Base-by-base conservation (phyloP, 1,140 invertebrate species). In the Cardiocondyla obscurior region DNA sequence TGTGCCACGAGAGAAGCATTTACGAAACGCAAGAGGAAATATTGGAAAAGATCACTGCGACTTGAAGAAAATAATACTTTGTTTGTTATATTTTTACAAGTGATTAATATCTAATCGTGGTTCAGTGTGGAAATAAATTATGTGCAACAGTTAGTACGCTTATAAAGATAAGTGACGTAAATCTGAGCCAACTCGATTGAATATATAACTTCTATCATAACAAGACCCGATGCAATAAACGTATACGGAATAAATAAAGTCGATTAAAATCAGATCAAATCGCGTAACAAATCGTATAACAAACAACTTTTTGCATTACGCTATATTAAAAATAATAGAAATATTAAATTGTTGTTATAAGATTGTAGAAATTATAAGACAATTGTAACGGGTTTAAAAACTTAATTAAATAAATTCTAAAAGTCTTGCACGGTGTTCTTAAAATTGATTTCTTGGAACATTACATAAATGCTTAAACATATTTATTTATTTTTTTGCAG, bases 91-190 rank as follows among this genome's bases (percentile, higher is more conserved):
- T 55, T 70, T 70, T 53, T 19, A 46, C 7, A 25, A 16, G 4
- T 51, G 12, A 28, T 25, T 2, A 55, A 16, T 39, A 51, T 62
- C 64, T 44, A 51, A 28, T 8, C 16, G 14, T 46, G n/a, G 44
- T 55, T 42, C 22, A 39, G 57, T 57, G n/a, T 33, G 6, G 22
- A 1, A 76, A 46, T 22, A 46, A 51, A 53, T 16, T 14, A 14
- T 62, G 14, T 46, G 60, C 12, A 74, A 49, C 10, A n/a, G 5
- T 0, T 12, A 65, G 8, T 77, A 67, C 39, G 42, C 0, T 12
- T 67, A 42, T 65, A 77, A 10, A 51, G 46, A 77, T 53, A 42
- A n/a, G 67, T 67, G 46, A 77, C 33, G n/a, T 67, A 8, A 39
- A 74, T 57, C 12, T 39, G 2, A 72, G 30, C 30, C 12, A 53